Percentiles rank a stretch among this genome's conserved stretches.
phyloP scores from a whole-genome alignment of 2,888 invertebrate genomes.

The Cryptus viduatorius region DNA sequence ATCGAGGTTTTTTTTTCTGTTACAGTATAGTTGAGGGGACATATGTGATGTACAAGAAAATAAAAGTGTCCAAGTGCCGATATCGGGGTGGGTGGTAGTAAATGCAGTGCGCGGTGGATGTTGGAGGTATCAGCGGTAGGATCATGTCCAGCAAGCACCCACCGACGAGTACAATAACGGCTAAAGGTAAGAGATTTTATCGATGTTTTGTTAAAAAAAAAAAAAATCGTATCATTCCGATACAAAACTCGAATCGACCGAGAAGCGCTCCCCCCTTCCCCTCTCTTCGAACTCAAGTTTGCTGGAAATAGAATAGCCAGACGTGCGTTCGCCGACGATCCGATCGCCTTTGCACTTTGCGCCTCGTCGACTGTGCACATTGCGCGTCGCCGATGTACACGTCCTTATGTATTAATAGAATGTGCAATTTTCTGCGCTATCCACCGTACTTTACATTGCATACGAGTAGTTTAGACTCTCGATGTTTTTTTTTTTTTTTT shows the following conservation, averaged over 20 bases:
- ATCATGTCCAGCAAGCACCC: slow-evolving; percentile 80
- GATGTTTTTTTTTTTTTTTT: too few species aligned
- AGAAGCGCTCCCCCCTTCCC: background rate
- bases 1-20: slow-evolving; percentile 47
- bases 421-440: slow-evolving; percentile 66
- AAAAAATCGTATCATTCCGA: slow-evolving; percentile 23
- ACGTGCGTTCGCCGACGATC: slow-evolving; percentile 43
- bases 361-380: slow-evolving; percentile 58
- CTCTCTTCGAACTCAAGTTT: slow-evolving; percentile 5
- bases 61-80: slow-evolving; percentile 49
- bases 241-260: slow-evolving; percentile 12
- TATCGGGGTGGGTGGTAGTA: slow-evolving; percentile 70
- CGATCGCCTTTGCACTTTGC: slow-evolving; percentile 63
- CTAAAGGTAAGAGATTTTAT: slow-evolving; percentile 71
- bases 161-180: slow-evolving; percentile 72
- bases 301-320: slow-evolving; percentile 58
- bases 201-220: background rate
- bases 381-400: slow-evolving; percentile 55
- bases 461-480: too few species aligned
- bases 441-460: slow-evolving; percentile 17
- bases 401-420: slow-evolving; percentile 70
- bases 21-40: slow-evolving; percentile 70
- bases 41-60: slow-evolving; percentile 71
- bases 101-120: slow-evolving; percentile 78
- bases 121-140: slow-evolving; percentile 71